phyloP scores from a whole-genome alignment of 2,113 vertebrate genomes.

The Suncus etruscus region DNA sequence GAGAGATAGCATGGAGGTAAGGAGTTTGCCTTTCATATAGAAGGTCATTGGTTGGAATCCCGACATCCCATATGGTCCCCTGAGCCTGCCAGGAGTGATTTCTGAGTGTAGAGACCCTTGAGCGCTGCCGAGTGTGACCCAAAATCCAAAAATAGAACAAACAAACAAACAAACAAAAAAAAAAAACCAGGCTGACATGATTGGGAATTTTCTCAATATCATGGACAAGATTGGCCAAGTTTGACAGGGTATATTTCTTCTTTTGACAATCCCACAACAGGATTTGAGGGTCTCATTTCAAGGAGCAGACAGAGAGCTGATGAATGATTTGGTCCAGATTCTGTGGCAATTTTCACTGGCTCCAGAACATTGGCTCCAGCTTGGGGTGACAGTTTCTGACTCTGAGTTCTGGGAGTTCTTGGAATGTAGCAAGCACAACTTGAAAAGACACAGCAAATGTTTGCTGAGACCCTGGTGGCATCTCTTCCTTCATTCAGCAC shows the following conservation, averaged over 20 bases:
- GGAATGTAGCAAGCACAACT: rapidly evolving
- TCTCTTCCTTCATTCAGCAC: not conserved
- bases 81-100: too few species aligned
- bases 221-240: not conserved
- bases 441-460: not conserved
- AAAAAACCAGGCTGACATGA: too few species aligned
- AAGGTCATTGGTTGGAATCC: too few species aligned
- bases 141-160: too few species aligned
- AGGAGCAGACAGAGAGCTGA: not conserved
- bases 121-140: too few species aligned
- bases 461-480: not conserved
- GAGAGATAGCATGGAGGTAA: too few species aligned
- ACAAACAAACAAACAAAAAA: too few species aligned
- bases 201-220: too few species aligned
- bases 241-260: not conserved
- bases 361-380: not conserved
- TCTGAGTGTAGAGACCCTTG: too few species aligned
- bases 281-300: not conserved
- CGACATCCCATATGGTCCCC: too few species aligned
- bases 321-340: not conserved
- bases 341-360: not conserved
- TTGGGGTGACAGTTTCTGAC: not conserved
- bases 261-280: not conserved
- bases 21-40: too few species aligned
- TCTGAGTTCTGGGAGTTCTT: not conserved